Conservation (phyloP, 2,113 vertebrate genomes). For the Elaphurus davidianus region DNA sequence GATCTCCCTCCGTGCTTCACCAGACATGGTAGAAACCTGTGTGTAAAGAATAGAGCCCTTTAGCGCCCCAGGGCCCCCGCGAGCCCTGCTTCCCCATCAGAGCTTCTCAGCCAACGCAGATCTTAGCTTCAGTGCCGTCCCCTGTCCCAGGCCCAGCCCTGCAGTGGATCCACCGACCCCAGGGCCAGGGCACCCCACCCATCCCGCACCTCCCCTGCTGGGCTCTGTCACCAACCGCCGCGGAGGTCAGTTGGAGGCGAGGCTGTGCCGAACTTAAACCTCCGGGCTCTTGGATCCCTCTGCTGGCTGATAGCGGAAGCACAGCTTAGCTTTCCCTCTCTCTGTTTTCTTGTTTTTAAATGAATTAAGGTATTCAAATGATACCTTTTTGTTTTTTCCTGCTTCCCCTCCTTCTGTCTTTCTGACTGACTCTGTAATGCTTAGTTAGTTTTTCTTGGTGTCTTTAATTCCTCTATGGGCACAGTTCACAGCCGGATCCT, state of each 20-base stretch:
- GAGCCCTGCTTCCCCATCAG: neutral
- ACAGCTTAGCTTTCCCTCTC: neutral
- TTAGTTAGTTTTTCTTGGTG: neutral
- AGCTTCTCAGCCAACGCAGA: neutral
- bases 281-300: neutral
- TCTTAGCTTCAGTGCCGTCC: neutral
- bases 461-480: neutral
- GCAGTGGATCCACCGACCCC: neutral
- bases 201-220: neutral
- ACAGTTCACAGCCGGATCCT: neutral
- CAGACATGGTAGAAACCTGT: neutral
- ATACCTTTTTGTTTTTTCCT: neutral
- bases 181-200: neutral
- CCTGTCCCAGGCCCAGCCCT: accelerated
- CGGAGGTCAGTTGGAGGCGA: neutral
- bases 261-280: neutral
- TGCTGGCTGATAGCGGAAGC: neutral
- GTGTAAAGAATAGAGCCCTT: neutral
- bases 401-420: neutral
- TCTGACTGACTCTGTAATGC: neutral
- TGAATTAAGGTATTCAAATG: neutral
- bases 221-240: neutral
- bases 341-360: neutral
- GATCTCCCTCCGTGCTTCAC: neutral
- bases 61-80: neutral